Conservation (phyloP, 2,888 invertebrate species). For the Chironomus riparius region DNA sequence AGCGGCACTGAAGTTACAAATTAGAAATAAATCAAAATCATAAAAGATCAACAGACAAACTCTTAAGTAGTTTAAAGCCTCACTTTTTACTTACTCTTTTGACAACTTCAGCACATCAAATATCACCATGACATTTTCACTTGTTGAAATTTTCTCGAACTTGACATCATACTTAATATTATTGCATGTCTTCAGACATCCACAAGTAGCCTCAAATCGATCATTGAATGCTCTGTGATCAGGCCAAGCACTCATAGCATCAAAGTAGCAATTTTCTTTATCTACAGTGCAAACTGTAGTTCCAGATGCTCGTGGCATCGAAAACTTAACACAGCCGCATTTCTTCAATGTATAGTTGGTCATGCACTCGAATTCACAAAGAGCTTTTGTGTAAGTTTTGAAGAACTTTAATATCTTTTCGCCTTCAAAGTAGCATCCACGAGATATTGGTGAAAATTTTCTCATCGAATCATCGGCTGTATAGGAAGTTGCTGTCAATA, state of each 20-base stretch:
- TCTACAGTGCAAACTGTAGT: background rate
- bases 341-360: background rate
- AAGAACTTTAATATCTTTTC: background rate
- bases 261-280: background rate
- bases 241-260: background rate
- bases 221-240: background rate
- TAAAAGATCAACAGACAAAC: too few species aligned
- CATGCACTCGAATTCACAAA: constrained; percentile 3
- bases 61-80: too few species aligned
- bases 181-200: background rate
- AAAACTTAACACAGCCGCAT: background rate
- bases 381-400: background rate
- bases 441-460: background rate
- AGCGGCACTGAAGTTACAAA: too few species aligned
- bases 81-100: background rate
- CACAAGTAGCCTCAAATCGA: background rate
- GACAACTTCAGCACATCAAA: background rate
- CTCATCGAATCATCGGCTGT: background rate
- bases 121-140: background rate
- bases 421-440: background rate
- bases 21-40: too few species aligned
- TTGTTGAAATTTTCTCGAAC: background rate
- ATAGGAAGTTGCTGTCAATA: background rate
- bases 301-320: background rate
- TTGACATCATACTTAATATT: background rate